phyloP scores from a whole-genome alignment of 2,888 invertebrate genomes.

The Cheilosia vulpina region DNA sequence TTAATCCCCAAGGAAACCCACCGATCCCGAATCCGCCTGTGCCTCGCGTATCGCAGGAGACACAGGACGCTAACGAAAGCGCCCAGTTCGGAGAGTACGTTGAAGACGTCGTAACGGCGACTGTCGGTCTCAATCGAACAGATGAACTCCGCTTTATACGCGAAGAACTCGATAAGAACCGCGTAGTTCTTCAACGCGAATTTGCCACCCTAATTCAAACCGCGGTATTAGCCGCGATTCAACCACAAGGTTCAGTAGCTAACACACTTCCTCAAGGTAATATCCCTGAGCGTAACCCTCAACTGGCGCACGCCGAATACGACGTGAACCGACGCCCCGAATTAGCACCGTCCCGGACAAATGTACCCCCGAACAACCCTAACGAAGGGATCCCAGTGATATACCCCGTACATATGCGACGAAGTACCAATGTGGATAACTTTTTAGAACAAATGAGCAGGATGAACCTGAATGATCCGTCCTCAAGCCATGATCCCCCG shows the following conservation, averaged over 20 bases:
- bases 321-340: not conserved
- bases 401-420: no score
- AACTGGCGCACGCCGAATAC: not conserved
- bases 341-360: not conserved
- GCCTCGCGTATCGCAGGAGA: not conserved
- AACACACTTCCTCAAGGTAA: no score
- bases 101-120: not conserved
- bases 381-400: no score
- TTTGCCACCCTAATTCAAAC: not conserved
- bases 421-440: not conserved
- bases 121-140: not conserved
- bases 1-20: no score
- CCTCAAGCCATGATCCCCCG: not conserved
- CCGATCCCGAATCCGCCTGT: not conserved
- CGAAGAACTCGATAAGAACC: not conserved
- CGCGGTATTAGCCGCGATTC: not conserved
- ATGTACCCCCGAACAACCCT: not conserved
- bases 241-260: no score
- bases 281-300: not conserved
- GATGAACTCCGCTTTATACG: not conserved
- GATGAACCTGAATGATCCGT: not conserved
- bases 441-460: not conserved
- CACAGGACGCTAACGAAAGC: not conserved
- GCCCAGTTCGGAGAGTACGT: not conserved
- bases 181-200: not conserved